These are phyloP conservation scores for Dryadula phaetusa DNA, from an alignment of 2,888 invertebrate genomes.

Conservation along the genomic window DNA sequence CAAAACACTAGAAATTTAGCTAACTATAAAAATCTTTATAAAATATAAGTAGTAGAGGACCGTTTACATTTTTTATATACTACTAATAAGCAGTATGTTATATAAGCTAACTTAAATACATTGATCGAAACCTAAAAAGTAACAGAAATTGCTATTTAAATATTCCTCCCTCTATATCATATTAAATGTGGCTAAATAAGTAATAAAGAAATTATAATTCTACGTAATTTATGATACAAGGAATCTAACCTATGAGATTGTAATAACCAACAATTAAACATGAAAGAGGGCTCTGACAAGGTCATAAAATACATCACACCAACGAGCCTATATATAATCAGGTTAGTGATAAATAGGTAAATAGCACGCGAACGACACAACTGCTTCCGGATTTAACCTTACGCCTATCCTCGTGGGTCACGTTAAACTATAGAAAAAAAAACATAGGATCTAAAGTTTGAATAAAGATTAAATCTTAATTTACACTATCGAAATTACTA, in stretches of 20 bases:
- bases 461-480: neutral
- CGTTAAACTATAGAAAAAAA: constrained; percentile 21
- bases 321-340: constrained; percentile 82
- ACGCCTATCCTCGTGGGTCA: constrained; percentile 48
- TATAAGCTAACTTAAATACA: neutral
- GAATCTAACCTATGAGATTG: neutral
- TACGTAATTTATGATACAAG: neutral
- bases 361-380: constrained; percentile 82
- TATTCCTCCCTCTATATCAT: neutral
- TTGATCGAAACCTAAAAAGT: neutral
- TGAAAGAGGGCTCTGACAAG: constrained; percentile 73
- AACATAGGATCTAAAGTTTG: neutral
- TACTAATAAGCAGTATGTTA: neutral
- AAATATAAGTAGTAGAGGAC: too few relatives aligned
- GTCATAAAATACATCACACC: constrained; percentile 79
- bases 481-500: neutral
- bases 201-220: constrained; percentile 6
- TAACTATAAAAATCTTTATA: too few relatives aligned
- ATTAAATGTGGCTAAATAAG: neutral
- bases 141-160: neutral
- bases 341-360: constrained; percentile 84
- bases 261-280: constrained; percentile 51
- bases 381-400: constrained; percentile 68
- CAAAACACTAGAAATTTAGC: too few relatives aligned
- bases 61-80: too few relatives aligned